A percentile compares a stretch with the other conserved stretches of the same genome.
Conservation (phyloP, 2,888 invertebrate genomes). For the Leuctra nigra region DNA sequence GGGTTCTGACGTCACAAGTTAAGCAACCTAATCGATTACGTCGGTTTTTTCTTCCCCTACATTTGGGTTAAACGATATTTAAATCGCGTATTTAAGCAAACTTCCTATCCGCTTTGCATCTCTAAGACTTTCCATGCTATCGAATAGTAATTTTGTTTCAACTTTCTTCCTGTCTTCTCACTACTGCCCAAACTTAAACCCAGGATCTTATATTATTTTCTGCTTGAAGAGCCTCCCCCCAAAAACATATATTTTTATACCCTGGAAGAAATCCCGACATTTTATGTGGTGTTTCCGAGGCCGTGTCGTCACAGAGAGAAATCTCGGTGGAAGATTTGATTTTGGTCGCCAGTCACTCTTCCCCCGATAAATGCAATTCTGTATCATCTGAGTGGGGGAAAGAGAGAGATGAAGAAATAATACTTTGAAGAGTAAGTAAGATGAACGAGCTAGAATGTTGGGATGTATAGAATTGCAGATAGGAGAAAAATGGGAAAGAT, state of each 20-base stretch:
- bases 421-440: conserved; percentile 17
- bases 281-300: not conserved
- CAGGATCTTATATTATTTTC: conserved; percentile 14
- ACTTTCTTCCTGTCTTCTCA: conserved; percentile 2
- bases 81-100: not conserved
- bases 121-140: not conserved
- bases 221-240: conserved; percentile 7
- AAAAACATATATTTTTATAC: conserved; percentile 9
- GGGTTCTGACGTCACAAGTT: too few species aligned
- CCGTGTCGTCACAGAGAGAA: not conserved
- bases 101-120: not conserved
- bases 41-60: not conserved
- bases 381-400: not conserved
- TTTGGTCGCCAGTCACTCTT: conserved; percentile 18
- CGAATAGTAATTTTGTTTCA: conserved; percentile 17
- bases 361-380: conserved; percentile 13
- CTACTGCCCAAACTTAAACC: not conserved
- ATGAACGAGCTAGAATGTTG: conserved; percentile 5
- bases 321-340: conserved; percentile 4
- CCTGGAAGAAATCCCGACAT: not conserved
- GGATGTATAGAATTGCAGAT: conserved; percentile 1
- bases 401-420: conserved; percentile 12
- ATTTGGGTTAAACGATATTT: conserved; percentile 9
- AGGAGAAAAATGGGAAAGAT: conserved; percentile 8
- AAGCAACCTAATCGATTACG: not conserved